Base-by-base conservation (phyloP, 2,888 invertebrate genomes). In the Heliconius ismenius region DNA sequence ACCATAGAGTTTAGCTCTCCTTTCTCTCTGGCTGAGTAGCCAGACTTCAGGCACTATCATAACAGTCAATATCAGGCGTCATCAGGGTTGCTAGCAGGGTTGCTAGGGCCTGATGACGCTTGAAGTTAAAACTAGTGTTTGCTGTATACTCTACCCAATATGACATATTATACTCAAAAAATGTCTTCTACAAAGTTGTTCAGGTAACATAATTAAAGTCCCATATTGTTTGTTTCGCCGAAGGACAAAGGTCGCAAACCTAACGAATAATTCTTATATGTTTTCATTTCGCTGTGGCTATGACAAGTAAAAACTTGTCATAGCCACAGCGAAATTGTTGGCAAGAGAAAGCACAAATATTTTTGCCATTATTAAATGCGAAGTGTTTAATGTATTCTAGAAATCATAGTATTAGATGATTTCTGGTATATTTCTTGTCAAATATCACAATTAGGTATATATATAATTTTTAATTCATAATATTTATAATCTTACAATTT, bases 151-250 rank as follows among this genome's bases (percentile, higher is more conserved):
- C 18, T 18, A n/a, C n/a, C 32, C n/a, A 4, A 72, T 28, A 72
- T 18, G 21, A n/a, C 13, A 36, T 39, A 18, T 15, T 24, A 10
- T 39, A 43, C 11, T 26, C 6, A 26, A 63, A 62, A 73, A 26
- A 3, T 21, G 43, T 13, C 60, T 62, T 63, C 21, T 15, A 62
- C 73, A 43, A 43, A 39, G 3, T 13, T 26, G 62, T 62, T 73
- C 11, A 24, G 26, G 43, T 39, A 62, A 73, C 39, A 62, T 62
- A 63, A 73, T 73, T 73, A 73, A 62, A 63, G 4, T 63, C 24
- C 39, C 26, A 62, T 39, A 63, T 43, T 63, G 43, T 63, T 73
- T 73, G 26, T 43, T 43, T 73, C 10, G 36, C 43, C 43, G 26
- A 62, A 73, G 26, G 73, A 54, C 24, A 58, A 36, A 58, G 58